Base-by-base conservation (phyloP, 1,140 invertebrate genomes). In the Tetraneura akinire region DNA sequence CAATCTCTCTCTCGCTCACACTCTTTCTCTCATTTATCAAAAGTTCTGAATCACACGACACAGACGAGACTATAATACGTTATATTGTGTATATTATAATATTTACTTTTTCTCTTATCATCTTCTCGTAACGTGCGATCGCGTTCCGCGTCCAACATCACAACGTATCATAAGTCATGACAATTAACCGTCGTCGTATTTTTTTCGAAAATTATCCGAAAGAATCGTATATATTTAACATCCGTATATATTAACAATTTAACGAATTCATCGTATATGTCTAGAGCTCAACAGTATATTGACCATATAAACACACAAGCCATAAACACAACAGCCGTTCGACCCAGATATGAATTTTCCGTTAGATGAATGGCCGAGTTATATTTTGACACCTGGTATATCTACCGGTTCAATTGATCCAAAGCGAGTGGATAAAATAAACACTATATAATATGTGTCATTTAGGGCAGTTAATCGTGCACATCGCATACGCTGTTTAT, bases 321-420 rank as follows among this genome's bases (percentile, higher is more conserved):
- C 47, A 51, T 45, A n/a, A n/a, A n/a, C n/a, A n/a, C n/a, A n/a
- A n/a, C n/a, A 71, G 18, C 23, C 68, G 3, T 26, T 10, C 68
- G 68, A 71, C 68, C 68, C 47, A 71, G 68, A 71, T 71, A 42
- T 26, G 18, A 49, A 21, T 49, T 45, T 71, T 71, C 68, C 68
- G 68, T 71, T 71, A 71, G 68, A 45, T 18, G 26, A 21, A 51
- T 23, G 68, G 26, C 23, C 68, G 26, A 71, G 26, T 51, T 71
- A 21, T 51, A 11, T 51, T 68, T 68, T 45, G 47, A 71, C 26
- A 51, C 49, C 1, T 26, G 11, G 16, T 4, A 23, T 9, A 14
- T n/a, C 37, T 26, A 26, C 14, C 37, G n/a, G 8, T 47, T 68
- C 66, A 26, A 68, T 68, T 47, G 66, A 68, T 68, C 42, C 42